Percentiles rank a stretch among this genome's conserved stretches.
Conservation (phyloP, 2,113 vertebrate genomes). For the Edolisoma coerulescens region DNA sequence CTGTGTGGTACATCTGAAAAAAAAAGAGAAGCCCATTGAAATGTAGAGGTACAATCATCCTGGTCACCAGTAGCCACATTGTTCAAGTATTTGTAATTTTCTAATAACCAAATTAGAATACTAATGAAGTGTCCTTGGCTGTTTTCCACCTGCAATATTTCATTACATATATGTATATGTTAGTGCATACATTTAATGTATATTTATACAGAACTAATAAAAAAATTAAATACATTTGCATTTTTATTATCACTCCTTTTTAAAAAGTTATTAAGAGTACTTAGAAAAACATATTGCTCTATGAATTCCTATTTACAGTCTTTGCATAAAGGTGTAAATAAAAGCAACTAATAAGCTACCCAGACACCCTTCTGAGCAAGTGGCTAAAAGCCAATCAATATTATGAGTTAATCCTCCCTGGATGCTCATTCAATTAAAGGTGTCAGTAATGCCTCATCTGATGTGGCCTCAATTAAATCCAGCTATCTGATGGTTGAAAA, state of each 20-base stretch:
- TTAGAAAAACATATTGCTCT: slow-evolving; percentile 83
- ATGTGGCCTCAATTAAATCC: slow-evolving; percentile 89
- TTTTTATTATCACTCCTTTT: slow-evolving; percentile 83
- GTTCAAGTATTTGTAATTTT: slow-evolving; percentile 32
- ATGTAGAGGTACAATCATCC: background rate
- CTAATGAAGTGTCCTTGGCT: slow-evolving; percentile 61
- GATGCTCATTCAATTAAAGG: slow-evolving; percentile 89
- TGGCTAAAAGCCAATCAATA: slow-evolving; percentile 92
- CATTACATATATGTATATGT: slow-evolving; percentile 58
- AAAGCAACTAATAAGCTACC: slow-evolving; percentile 86
- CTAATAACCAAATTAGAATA: slow-evolving; percentile 69
- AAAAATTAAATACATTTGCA: slow-evolving; percentile 82
- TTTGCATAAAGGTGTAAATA: slow-evolving; percentile 87
- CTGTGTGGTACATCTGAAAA: background rate
- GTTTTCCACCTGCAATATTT: slow-evolving; percentile 58
- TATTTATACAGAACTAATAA: slow-evolving; percentile 76
- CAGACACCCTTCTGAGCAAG: slow-evolving; percentile 85
- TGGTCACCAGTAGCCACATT: background rate
- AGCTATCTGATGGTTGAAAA: slow-evolving; percentile 83
- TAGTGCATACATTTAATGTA: slow-evolving; percentile 67
- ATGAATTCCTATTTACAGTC: slow-evolving; percentile 80
- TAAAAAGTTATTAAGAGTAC: slow-evolving; percentile 85
- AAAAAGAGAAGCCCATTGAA: background rate
- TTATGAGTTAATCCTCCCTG: slow-evolving; percentile 84
- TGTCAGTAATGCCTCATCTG: slow-evolving; percentile 89